These are phyloP conservation scores for Epizoanthus ramosus DNA, from an alignment of 92 coral and sea anemone genomes.

Conservation along the genomic window DNA sequence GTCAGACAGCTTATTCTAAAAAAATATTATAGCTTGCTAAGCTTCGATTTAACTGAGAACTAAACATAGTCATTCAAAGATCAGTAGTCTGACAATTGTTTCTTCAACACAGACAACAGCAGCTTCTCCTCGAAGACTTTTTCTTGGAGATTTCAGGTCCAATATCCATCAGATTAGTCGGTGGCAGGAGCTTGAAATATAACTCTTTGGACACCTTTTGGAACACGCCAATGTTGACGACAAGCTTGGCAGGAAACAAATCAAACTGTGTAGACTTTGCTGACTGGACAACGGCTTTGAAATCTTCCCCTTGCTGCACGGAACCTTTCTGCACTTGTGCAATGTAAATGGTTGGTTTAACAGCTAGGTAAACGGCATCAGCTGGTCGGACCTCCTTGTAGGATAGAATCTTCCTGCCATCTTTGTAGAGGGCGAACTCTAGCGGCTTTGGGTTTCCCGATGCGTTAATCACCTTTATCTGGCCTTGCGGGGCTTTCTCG, in stretches of 20 bases:
- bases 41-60: no score
- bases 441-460: background rate
- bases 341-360: background rate
- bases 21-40: no score
- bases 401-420: constrained; percentile 1
- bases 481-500: no score
- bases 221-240: background rate
- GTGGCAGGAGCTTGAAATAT: no score
- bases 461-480: constrained; percentile 3
- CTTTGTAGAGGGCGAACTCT: background rate
- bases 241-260: background rate
- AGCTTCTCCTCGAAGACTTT: no score
- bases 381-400: constrained; percentile 19
- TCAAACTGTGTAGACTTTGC: constrained; percentile 10
- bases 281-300: constrained; percentile 5
- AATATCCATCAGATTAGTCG: no score
- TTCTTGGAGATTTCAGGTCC: no score
- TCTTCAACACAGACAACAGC: no score
- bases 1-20: no score
- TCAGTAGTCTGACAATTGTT: no score
- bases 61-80: no score
- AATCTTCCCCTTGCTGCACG: background rate
- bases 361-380: background rate
- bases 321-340: background rate
- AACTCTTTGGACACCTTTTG: background rate